Evolutionary conservation across 2,888 invertebrate species (phyloP).

Genomic region (Timema cristinae): DNA sequence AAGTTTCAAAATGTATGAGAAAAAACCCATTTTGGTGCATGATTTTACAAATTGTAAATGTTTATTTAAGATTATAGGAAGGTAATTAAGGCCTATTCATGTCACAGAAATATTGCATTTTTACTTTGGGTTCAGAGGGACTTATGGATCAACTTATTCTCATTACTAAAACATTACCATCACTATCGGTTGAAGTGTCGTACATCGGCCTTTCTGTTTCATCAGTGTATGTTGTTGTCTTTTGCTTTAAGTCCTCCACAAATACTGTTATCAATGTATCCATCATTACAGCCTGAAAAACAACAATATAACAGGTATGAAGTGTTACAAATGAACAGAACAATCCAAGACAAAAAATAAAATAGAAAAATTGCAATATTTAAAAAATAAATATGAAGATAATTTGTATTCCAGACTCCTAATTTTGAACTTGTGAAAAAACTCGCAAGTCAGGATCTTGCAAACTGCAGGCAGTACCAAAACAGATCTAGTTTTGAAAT

Average conservation of each 20-base stretch:
- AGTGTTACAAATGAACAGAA: neutral
- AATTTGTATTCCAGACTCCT: neutral
- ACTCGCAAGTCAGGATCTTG: too few species aligned
- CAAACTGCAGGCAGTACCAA: too few species aligned
- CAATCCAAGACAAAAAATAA: neutral
- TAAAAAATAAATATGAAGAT: neutral
- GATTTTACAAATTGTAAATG: too few species aligned
- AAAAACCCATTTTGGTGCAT: too few species aligned
- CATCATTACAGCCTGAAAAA: conserved; percentile 71
- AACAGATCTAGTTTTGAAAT: too few species aligned
- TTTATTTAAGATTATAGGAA: too few species aligned
- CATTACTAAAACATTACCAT: conserved; percentile 34
- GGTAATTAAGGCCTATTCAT: too few species aligned
- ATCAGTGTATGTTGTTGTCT: conserved; percentile 40
- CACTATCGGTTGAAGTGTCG: conserved; percentile 41
- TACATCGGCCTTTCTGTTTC: conserved; percentile 46
- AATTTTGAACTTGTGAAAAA: neutral
- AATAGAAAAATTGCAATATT: neutral
- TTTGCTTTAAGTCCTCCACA: conserved; percentile 68
- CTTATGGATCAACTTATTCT: conserved; percentile 11
- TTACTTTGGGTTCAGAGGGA: too few species aligned
- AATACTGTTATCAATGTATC: conserved; percentile 80
- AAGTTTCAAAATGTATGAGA: too few species aligned
- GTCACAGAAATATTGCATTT: too few species aligned
- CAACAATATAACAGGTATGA: neutral